phyloP scores from a whole-genome alignment of 92 coral and sea anemone genomes.

The Phenganax stokvisi region DNA sequence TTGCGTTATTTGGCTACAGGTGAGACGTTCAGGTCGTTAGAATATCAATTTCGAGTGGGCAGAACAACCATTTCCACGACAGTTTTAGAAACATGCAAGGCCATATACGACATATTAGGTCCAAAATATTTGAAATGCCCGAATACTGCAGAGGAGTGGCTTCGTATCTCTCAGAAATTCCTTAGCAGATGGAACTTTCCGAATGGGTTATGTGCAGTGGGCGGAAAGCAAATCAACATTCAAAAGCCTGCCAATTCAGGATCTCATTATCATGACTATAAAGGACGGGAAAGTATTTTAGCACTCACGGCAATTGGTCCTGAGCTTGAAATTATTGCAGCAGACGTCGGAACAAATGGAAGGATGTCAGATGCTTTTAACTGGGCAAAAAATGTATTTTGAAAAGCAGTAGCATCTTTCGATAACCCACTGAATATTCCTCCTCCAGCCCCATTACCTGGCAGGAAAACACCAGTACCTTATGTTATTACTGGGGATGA shows the following conservation, averaged over 20 bases:
- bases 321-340: constrained; percentile 4
- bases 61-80: not conserved
- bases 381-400: not conserved
- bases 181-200: no score
- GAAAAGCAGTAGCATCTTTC: not conserved
- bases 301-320: not conserved
- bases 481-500: not conserved
- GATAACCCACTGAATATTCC: constrained; percentile 2
- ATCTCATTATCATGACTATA: no score
- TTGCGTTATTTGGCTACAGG: not conserved
- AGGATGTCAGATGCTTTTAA: not conserved
- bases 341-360: constrained; percentile 3
- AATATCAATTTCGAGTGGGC: no score
- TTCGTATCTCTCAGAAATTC: no score
- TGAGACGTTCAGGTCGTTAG: no score
- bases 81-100: not conserved
- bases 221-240: no score
- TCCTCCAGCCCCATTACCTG: not conserved
- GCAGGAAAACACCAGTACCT: not conserved
- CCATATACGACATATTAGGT: not conserved
- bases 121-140: constrained; percentile 1
- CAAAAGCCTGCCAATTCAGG: no score
- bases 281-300: not conserved
- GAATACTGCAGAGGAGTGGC: not conserved
- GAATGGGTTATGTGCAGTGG: no score